Evolutionary conservation across 2,888 invertebrate genomes (phyloP).

Genomic region (Tuta absoluta): DNA sequence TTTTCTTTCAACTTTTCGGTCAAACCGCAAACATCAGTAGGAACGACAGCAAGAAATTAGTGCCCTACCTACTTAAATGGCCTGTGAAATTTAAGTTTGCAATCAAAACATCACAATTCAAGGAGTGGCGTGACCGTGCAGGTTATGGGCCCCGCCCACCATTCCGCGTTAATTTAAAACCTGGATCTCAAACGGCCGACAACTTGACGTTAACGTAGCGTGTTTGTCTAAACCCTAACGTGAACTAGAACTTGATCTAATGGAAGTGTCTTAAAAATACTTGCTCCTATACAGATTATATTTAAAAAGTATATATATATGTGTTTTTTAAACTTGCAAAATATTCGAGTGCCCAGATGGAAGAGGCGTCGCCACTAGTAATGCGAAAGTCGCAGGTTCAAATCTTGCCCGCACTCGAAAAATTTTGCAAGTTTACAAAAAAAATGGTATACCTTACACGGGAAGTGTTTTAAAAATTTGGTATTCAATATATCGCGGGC

Average conservation of each 20-base stretch:
- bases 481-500: too few species aligned
- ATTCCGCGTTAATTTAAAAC: constrained; percentile 71
- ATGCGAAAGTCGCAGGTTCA: too few species aligned
- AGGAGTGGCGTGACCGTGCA: constrained; percentile 59
- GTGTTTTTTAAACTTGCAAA: too few species aligned
- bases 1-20: neutral
- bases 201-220: constrained; percentile 68
- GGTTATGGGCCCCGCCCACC: constrained; percentile 59
- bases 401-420: too few species aligned
- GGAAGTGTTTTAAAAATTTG: too few species aligned
- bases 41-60: constrained; percentile 1
- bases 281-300: too few species aligned
- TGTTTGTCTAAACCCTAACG: constrained; percentile 54
- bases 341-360: too few species aligned
- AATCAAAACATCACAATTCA: constrained; percentile 36
- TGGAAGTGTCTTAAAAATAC: constrained; percentile 23
- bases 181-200: constrained; percentile 64
- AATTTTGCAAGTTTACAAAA: too few species aligned
- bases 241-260: constrained; percentile 18
- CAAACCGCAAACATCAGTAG: neutral
- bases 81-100: constrained; percentile 3
- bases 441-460: too few species aligned
- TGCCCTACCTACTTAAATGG: neutral
- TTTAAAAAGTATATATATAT: too few species aligned
- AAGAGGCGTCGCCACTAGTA: too few species aligned